Evolutionary conservation across 2,888 invertebrate species (phyloP).

Genomic region (Mylabris sibirica): DNA sequence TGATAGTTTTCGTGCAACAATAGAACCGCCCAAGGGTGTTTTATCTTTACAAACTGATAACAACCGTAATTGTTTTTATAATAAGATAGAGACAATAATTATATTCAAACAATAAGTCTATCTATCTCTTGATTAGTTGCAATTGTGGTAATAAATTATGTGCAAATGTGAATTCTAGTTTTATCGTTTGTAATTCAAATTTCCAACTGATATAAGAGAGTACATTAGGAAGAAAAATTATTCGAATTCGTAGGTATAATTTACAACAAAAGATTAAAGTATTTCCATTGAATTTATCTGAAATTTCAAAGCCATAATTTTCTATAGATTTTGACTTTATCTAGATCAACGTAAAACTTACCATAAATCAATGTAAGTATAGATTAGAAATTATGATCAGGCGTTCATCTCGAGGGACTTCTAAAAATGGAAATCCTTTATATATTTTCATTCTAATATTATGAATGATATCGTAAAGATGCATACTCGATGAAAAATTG

Average conservation of each 20-base stretch:
- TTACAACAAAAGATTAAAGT: background rate
- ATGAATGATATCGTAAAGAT: background rate
- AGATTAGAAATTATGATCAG: slow-evolving; percentile 1
- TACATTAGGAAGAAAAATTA: background rate
- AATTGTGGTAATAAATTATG: background rate
- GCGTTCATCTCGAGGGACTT: background rate
- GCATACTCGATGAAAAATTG: background rate
- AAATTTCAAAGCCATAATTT: background rate
- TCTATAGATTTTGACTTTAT: background rate
- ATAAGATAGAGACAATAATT: background rate
- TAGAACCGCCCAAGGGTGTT: background rate
- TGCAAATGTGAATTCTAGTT: background rate
- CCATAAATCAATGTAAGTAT: background rate
- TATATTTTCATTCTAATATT: background rate
- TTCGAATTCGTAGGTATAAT: background rate
- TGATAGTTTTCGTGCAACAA: background rate
- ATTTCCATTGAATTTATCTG: background rate
- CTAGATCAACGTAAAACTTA: background rate
- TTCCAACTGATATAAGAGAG: background rate
- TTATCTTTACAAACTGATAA: background rate
- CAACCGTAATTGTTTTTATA: background rate
- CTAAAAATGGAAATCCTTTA: background rate
- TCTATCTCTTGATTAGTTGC: background rate
- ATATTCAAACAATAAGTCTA: background rate
- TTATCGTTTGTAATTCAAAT: background rate